Conservation (phyloP, 2,797 vertebrate genomes). For the Mastacembelus armatus region DNA sequence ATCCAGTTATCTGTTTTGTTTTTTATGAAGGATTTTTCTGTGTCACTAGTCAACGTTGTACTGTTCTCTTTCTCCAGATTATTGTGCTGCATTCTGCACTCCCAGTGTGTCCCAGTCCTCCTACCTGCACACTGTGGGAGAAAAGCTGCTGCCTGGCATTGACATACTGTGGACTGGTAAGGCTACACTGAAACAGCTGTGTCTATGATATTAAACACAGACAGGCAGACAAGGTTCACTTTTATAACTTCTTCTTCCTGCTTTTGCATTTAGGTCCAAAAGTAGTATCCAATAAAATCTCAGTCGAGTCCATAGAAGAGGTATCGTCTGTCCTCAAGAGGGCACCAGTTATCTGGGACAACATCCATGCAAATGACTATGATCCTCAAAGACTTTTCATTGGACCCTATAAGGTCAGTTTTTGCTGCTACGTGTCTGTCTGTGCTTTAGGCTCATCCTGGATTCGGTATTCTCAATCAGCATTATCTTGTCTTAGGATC, state of each 20-base stretch:
- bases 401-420: slow-evolving; percentile 90
- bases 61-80: slow-evolving; percentile 82
- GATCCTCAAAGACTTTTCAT: slow-evolving; percentile 97
- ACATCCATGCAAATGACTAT: slow-evolving; percentile 98
- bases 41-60: not conserved
- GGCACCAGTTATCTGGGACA: slow-evolving; percentile 98
- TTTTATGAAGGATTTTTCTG: not conserved
- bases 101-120: slow-evolving; percentile 93
- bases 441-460: not conserved
- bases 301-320: slow-evolving; percentile 96
- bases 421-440: not conserved
- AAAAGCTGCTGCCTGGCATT: slow-evolving; percentile 92
- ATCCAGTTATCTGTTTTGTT: not conserved
- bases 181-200: slow-evolving; percentile 3
- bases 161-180: slow-evolving; percentile 98
- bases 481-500: slow-evolving; percentile 76
- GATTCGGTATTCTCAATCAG: not conserved
- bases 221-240: accelerated
- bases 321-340: slow-evolving; percentile 94
- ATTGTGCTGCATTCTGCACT: slow-evolving; percentile 94
- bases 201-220: not conserved
- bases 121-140: slow-evolving; percentile 93
- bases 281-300: slow-evolving; percentile 97
- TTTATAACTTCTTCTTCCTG: not conserved
- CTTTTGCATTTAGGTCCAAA: slow-evolving; percentile 88